Evolutionary conservation across 2,113 vertebrate genomes (phyloP), one percentile per base, ranked within the genome.

Genomic region (Clarias batrachus): DNA sequence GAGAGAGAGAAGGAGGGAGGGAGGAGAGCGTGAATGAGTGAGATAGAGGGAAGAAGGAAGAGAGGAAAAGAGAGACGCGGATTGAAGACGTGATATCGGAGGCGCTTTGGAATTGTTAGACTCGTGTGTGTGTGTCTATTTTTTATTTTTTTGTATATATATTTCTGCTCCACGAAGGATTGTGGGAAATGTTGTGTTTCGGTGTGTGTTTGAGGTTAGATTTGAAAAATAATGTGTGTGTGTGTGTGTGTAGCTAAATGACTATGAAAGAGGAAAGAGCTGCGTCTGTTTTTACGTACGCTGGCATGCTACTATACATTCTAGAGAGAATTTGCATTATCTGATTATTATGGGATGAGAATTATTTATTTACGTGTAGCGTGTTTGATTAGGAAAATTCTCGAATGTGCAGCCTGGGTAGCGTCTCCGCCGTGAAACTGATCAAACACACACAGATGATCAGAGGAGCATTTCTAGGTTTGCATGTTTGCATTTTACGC

Each of bases 61-160:
- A 91, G 91, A 91, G 86, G 89, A 88, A 91, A 91, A 92, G 90
- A 93, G 90, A 87, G 87, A 90, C 90, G 87, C 87, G 87, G 91
- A 90, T 48, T 90, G 91, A 91, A 93, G 92, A 95, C 91, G 91
- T 90, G 91, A 93, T 93, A 91, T 93, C 90, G 92, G 92, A 84
- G 91, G 92, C 93, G 90, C 90, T 86, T 90, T 92, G 84, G 82
- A 63, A 83, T 77, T 57, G 62, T 56, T 77, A 92, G 89, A 93
- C 88, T 90, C 86, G 89, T 87, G 90, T 88, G 90, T 90, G 89
- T 91, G 88, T 48, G 48, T 48, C 7, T 48, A 7, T 48, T 90
- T 3, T 85, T 66, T 2, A 12, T 52, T 71, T 27, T 71, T 33
- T 89, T 56, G 56, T 79, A 78, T 63, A 82, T 60, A 30, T 73